phyloP scores from a whole-genome alignment of 37 sponge, comb jelly and placozoan genomes.

The Aplysina aerophoba region DNA sequence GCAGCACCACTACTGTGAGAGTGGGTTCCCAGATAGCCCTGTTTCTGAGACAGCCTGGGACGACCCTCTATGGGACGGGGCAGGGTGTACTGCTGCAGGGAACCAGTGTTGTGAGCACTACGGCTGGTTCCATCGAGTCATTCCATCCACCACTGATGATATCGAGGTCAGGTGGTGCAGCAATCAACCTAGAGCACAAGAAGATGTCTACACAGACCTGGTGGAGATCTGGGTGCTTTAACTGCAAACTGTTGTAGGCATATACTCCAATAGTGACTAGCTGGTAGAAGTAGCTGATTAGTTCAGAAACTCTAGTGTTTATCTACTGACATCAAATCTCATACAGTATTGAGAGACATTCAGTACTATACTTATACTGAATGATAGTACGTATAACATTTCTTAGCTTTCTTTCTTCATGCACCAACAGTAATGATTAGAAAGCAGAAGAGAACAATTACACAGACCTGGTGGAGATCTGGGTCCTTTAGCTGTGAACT shows the following conservation, averaged over 20 bases:
- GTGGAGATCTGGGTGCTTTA: slow-evolving; percentile 31
- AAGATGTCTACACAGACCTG: slow-evolving; percentile 31
- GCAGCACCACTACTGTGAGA: slow-evolving; percentile 21
- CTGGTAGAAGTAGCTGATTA: too few relatives aligned
- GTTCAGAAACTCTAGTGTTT: too few relatives aligned
- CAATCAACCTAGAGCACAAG: background rate
- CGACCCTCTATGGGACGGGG: slow-evolving; percentile 30
- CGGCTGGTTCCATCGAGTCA: slow-evolving; percentile 23
- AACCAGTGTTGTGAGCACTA: slow-evolving; percentile 28
- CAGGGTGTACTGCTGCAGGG: slow-evolving; percentile 27
- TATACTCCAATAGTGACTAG: too few relatives aligned
- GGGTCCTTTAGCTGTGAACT: too few relatives aligned
- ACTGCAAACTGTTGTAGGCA: background rate
- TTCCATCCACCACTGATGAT: background rate
- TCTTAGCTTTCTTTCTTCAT: too few relatives aligned
- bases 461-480: too few relatives aligned
- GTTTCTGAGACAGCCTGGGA: slow-evolving; percentile 11
- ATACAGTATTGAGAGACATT: too few relatives aligned
- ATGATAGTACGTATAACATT: too few relatives aligned
- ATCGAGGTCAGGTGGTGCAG: slow-evolving; percentile 32
- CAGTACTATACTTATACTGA: too few relatives aligned
- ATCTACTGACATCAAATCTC: too few relatives aligned
- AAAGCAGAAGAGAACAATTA: too few relatives aligned
- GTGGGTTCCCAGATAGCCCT: background rate
- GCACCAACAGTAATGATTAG: too few relatives aligned